Evolutionary conservation across 2,888 invertebrate genomes (phyloP), one percentile per base, ranked within the genome.

Genomic region (Patella pellucida): DNA sequence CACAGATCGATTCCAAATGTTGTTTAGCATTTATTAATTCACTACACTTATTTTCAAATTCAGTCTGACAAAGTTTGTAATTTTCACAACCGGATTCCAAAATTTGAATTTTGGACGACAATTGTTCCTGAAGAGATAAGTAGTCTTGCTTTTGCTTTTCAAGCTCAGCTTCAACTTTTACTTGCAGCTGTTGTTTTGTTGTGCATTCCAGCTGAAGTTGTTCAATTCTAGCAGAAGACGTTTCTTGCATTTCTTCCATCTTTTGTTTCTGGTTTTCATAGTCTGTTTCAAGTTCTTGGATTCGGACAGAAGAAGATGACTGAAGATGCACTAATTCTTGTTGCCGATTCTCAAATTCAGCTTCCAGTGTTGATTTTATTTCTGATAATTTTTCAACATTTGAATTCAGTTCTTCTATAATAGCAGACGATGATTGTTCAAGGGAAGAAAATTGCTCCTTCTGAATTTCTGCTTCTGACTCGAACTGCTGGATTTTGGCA

Each of bases 31-130:
- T 72, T 31, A 76, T 73, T 19, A 72, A 67, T 27, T 62, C 56
- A 50, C 54, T 52, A n/a, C 73, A 76, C 27, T 78, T 67, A 19
- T 72, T 72, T 3, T 68, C 70, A 68, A 83, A 74, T 50, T 82
- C 77, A n/a, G 71, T 69, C 52, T 74, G 75, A 15, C 70, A 69
- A 15, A 67, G 19, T 51, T 75, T 68, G 23, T 56, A 41, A 41
- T 76, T 52, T 51, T 71, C 51, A 31, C 50, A 41, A 15, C 56
- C 41, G 7, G 52, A 15, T n/a, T 56, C 19, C 54, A n/a, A 27
- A 27, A 27, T 14, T 14, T 72, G 41, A 41, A 50, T 51, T 70
- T 70, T 70, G 12, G 70, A 0, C 3, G 70, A 23, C 50, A 70
- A 14, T 31, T 70, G 23, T 70, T 19, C 27, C 70, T 70, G 70